Evolutionary conservation across 2,888 invertebrate species (phyloP).

Genomic region (Epiperipatus broadwayi): DNA sequence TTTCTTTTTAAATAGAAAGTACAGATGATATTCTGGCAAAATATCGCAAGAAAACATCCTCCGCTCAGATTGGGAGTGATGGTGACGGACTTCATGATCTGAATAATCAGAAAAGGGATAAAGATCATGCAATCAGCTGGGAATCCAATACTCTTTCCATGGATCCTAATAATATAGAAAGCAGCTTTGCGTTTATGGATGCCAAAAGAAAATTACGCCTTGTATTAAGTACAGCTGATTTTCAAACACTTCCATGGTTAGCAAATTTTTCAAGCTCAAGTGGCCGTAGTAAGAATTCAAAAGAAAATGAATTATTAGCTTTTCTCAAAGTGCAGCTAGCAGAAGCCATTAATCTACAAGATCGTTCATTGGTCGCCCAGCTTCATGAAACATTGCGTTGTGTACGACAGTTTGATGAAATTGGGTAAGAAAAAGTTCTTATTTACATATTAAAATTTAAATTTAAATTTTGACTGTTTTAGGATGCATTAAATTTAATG

Average conservation of each 20-base stretch:
- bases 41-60: slow-evolving; percentile 43
- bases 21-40: slow-evolving; percentile 87
- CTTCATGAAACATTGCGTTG: slow-evolving; percentile 64
- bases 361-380: slow-evolving; percentile 53
- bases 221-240: slow-evolving; percentile 69
- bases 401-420: slow-evolving; percentile 47
- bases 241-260: slow-evolving; percentile 20
- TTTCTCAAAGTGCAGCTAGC: slow-evolving; percentile 55
- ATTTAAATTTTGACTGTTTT: slow-evolving; percentile 1
- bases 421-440: slow-evolving; percentile 28
- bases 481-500: too few species aligned
- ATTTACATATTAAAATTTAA: slow-evolving; percentile 1
- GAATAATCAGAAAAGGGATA: slow-evolving; percentile 17
- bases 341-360: slow-evolving; percentile 57
- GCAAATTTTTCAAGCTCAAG: neutral
- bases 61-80: slow-evolving; percentile 17
- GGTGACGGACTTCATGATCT: slow-evolving; percentile 13
- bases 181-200: slow-evolving; percentile 42
- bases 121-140: slow-evolving; percentile 25
- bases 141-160: slow-evolving; percentile 32
- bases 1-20: too few species aligned
- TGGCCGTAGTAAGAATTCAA: too few species aligned
- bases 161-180: slow-evolving; percentile 37
- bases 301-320: slow-evolving; percentile 36
- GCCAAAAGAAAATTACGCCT: slow-evolving; percentile 71